Evolutionary conservation across 2,113 vertebrate species (phyloP), one percentile per base, ranked within the genome.

Genomic region (Triplophysa rosa): DNA sequence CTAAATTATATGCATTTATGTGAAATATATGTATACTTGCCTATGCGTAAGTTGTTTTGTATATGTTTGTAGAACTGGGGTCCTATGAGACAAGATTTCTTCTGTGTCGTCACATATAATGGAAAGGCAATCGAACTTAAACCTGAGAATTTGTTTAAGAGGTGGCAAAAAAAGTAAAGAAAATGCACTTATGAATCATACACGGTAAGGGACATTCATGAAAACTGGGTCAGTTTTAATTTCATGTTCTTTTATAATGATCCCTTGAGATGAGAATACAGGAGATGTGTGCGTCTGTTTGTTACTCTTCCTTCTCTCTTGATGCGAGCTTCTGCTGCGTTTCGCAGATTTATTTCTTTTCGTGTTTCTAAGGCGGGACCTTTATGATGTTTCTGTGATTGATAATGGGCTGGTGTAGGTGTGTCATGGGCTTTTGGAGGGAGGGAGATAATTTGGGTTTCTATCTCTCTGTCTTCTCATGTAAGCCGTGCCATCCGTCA

Each of bases 301-400:
- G 3, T 5, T 52, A 17, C 14, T 52, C 16, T 16, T 52, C 16
- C 16, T 49, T 49, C 47, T 17, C 49, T 17, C 49, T 52, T 52
- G 49, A 17, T 52, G 19, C 14, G 4, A 52, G 45, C 16, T 14
- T 29, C 33, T 42, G 1, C 37, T 37, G 49, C n/a, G 10, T 58
- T 67, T 66, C 21, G 19, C 3, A 4, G 26, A 37, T 56, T 58
- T 58, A 56, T 47, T 52, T 58, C 40, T 65, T 29, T 79, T 59
- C 1, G 9, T 61, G 45, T 68, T 49, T 65, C 37, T 11, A 11
- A 45, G 42, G 42, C 42, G 42, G 42, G 42, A 45, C 42, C 10
- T 89, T 90, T 88, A 89, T 91, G 90, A 91, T 88, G 87, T 90
- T 91, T 90, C 47, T 79, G 83, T 92, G 91, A 93, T 92, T 91